These are phyloP conservation scores for Dryas iulia DNA, from an alignment of 1,140 invertebrate genomes.

Conservation along the genomic window DNA sequence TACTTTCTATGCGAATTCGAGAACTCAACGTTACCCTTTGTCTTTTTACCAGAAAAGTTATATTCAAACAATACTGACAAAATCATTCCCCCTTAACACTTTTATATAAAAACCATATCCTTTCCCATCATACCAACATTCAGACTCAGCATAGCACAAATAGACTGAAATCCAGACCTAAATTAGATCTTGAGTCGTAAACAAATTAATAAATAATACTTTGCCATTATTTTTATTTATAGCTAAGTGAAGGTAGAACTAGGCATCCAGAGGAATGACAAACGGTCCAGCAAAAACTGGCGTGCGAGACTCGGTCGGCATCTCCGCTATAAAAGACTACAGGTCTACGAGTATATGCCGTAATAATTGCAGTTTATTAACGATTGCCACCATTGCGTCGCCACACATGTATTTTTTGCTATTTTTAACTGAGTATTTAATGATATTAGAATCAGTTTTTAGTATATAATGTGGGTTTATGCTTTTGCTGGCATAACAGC, in stretches of 20 bases:
- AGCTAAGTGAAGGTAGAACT: not conserved
- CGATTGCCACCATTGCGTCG: not conserved
- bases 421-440: not conserved
- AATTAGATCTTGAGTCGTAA: not conserved
- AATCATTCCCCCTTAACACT: not conserved
- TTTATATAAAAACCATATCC: not conserved
- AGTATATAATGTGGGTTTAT: too few relatives aligned
- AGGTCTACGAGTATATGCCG: not conserved
- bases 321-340: not conserved
- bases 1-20: too few relatives aligned
- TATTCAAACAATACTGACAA: not conserved
- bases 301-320: not conserved
- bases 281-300: not conserved
- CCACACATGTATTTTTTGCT: not conserved
- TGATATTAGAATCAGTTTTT: not conserved
- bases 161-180: not conserved
- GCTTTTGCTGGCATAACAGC: too few relatives aligned
- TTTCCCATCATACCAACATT: not conserved
- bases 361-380: conserved; percentile 1
- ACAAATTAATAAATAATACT: not conserved
- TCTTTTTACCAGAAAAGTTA: not conserved
- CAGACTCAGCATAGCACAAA: not conserved
- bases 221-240: not conserved
- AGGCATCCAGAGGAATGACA: not conserved
- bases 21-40: too few relatives aligned